Percentiles rank a stretch among this genome's conserved stretches.
Evolutionary conservation across 2,113 vertebrate species (phyloP).

Genomic region (Heteronetta atricapilla): DNA sequence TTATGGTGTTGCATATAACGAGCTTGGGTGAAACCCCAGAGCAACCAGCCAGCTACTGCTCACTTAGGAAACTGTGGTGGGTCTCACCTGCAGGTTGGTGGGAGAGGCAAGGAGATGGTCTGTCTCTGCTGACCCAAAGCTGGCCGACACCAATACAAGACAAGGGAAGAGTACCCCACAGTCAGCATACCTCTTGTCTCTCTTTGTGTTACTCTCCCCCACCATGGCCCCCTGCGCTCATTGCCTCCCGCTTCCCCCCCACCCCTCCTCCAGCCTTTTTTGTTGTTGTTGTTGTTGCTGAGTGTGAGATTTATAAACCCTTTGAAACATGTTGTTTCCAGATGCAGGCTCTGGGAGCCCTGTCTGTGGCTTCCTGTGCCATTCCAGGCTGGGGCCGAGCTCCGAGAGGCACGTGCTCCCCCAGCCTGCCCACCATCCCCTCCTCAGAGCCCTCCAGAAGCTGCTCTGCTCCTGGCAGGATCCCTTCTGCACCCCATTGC

Average conservation of each 20-base stretch:
- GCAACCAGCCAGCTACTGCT: not conserved
- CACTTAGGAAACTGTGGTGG: not conserved
- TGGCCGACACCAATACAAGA: too few species aligned
- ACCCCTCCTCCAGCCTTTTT: not conserved
- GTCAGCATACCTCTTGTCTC: not conserved
- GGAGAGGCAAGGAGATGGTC: not conserved
- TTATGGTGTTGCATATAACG: not conserved
- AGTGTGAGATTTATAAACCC: conserved; percentile 65
- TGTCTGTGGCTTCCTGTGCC: conserved; percentile 62
- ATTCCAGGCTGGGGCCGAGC: not conserved
- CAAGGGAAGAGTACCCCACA: not conserved
- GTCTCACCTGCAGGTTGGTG: not conserved
- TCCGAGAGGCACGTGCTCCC: conserved; percentile 61
- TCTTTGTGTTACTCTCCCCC: not conserved
- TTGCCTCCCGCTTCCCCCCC: not conserved
- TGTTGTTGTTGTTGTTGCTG: not conserved
- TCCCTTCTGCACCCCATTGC: conserved; percentile 20
- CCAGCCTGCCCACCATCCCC: not conserved
- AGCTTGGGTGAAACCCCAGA: not conserved
- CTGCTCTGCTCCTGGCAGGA: conserved; percentile 28
- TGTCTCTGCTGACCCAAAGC: not conserved
- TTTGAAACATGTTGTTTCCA: conserved; percentile 78
- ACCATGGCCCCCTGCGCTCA: accelerated
- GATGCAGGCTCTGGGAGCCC: conserved; percentile 68
- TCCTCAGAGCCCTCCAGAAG: conserved; percentile 57